Base-by-base conservation (phyloP, 2,113 vertebrate species). In the Thalassarche chlororhynchos region DNA sequence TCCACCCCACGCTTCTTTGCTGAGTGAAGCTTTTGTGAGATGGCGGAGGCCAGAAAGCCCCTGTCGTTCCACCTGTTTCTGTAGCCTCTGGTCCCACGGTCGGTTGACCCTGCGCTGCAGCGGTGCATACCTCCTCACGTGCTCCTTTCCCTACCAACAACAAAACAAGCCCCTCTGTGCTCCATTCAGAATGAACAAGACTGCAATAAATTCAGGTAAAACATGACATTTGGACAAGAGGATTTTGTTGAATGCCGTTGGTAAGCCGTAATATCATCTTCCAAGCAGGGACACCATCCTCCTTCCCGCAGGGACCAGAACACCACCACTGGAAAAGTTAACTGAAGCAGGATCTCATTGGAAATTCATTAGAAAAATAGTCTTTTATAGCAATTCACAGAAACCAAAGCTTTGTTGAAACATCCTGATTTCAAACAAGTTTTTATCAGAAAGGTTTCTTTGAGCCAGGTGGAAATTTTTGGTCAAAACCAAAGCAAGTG, bases 1-100 rank as follows among this genome's bases (percentile, higher is more conserved):
- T 70, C 91, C 93, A 55, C 96, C 97, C 96, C 83, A 97, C 93
- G 95, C 88, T 52, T n/a, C 75, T 46, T 40, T 34, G 58, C 76
- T 96, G 79, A 96, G 68, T 60, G 94, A 46, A 94, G 90, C 91
- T 87, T 98, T 97, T 97, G 96, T 97, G 86, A 93, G 46, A 38
- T 3, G 7, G n/a, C 5, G 1, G 52, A 89, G 44, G 47, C 44
- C 66, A 89, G 87, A 94, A 94, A 95, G 54, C 12, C 72, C 80
- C 76, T 9, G 17, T 38, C 15, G 7, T 75, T 80, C 77, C 57
- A 89, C 95, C 96, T 97, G 94, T 44, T 84, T 80, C 55, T 75
- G 25, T 11, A 64, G 60, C 46, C 54, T 52, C 23, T 6, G 18
- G 71, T 92, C 83, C 55, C 91, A 71, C 1, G 0, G 57, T 2